Evolutionary conservation across 2,888 invertebrate genomes (phyloP), one percentile per base, ranked within the genome.

Genomic region (Zaprionus lineosus): DNA sequence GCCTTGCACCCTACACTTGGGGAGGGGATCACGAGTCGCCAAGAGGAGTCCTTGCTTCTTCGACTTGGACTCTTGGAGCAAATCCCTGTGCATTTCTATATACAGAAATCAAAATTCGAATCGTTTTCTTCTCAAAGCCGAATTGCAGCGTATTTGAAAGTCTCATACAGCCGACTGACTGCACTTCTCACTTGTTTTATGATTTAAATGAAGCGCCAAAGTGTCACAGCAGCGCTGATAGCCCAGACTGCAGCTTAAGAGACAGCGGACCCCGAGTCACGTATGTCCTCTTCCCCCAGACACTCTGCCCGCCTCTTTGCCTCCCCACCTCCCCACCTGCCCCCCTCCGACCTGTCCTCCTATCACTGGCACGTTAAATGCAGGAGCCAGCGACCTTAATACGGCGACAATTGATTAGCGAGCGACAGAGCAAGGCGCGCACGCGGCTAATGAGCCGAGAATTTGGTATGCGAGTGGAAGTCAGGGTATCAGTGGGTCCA

Each of bases 361-460:
- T n/a, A 24, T 4, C 24, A 1, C 24, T 4, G 24, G 24, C 4
- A 24, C 8, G 24, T 24, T 24, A 24, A 16, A 46, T 40, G 33
- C 53, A 58, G 62, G 26, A 47, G 57, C 43, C 36, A 48, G 56
- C 68, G 82, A 82, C 78, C 84, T 82, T 82, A 82, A 84, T 82
- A 64, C 72, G 67, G 56, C 69, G 69, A 69, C 67, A 84, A 84
- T 81, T 84, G 82, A 79, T 83, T 81, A 84, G 84, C 72, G 52
- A 59, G 68, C 67, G 74, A 75, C 61, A 57, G 73, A 70, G 75
- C 69, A 71, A 78, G 72, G 76, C 71, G 74, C 77, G 68, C 61
- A 50, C 64, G 44, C 53, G 84, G 72, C 71, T 84, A 84, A 87
- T 87, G 84, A 84, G 78, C 56, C 55, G 39, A 34, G 57, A 47